Base-by-base conservation (phyloP, 2,888 invertebrate species). In the Steinernema hermaphroditum region DNA sequence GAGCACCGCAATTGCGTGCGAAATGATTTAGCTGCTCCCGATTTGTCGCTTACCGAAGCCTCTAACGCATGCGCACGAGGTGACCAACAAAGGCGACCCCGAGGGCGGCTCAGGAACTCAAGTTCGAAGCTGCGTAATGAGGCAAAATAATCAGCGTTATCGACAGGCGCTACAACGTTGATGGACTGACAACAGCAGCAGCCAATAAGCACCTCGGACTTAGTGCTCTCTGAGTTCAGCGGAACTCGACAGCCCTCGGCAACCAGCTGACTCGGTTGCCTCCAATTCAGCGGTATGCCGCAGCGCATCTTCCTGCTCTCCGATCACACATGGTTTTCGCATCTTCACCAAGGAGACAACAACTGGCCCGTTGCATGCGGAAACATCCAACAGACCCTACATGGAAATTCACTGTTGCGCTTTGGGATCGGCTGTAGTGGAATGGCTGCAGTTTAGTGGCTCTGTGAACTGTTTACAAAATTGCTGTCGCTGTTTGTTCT, bases 221-320 rank as follows among this genome's bases (percentile, higher is more conserved):
- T 62, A 62, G 62, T 62, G 62, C 62, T 24, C 29, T 14, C 32
- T 32, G 32, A 62, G 62, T 62, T 62, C 62, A 62, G 32, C 29
- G 62, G 16, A 62, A 32, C 62, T 62, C 62, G 62, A 62, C 62
- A 62, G 29, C 62, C 27, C 62, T 62, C 62, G 62, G 32, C 32
- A 62, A 62, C 62, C 62, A 62, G 62, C 62, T 62, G 62, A 62
- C 62, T 62, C 62, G 62, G 19, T 32, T 6, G 12, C 50, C 50
- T 50, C 22, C 50, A 22, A 24, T 62, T 29, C 32, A 32, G 34
- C 62, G 32, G 32, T 29, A 32, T 32, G 62, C 29, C 54, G 62
- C 29, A 62, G 62, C 62, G 62, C 62, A 62, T 62, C n/a, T 29
- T 32, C 6, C 62, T 32, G 27, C 34, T 62, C 54, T 62, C 62